A percentile compares a stretch with the other conserved stretches of the same genome.
phyloP scores from a whole-genome alignment of 2,888 invertebrate genomes.

The Lacanobia wlatinum region DNA sequence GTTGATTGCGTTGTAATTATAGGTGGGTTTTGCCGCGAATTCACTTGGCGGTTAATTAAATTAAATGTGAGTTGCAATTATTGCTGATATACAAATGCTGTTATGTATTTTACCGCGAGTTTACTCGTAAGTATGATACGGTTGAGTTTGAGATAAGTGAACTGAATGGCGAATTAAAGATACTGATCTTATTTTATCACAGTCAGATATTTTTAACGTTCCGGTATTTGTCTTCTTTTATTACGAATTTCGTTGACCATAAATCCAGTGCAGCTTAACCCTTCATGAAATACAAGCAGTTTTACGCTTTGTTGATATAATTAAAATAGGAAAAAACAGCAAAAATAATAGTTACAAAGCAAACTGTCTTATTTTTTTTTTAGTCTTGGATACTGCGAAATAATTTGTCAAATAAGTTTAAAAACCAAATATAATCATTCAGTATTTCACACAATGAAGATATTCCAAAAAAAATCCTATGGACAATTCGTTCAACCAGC shows the following conservation, averaged over 20 bases:
- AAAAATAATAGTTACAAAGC: too few species aligned
- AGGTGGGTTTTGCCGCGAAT: slow-evolving; percentile 43
- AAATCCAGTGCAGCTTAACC: too few species aligned
- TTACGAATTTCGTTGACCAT: background rate
- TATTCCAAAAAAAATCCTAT: too few species aligned
- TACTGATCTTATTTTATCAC: background rate
- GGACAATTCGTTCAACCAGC: background rate
- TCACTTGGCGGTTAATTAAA: slow-evolving; percentile 46
- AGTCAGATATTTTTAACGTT: too few species aligned
- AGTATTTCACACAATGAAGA: too few species aligned
- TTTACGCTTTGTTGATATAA: too few species aligned
- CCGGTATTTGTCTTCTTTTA: background rate
- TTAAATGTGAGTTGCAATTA: slow-evolving; percentile 31
- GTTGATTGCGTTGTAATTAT: slow-evolving; percentile 53
- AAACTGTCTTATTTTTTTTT: background rate
- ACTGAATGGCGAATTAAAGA: background rate
- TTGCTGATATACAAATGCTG: slow-evolving; percentile 9
- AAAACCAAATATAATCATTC: too few species aligned
- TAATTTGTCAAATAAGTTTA: background rate
- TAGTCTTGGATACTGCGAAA: background rate
- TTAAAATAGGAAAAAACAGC: too few species aligned
- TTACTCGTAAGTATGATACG: slow-evolving; percentile 14
- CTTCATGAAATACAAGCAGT: too few species aligned
- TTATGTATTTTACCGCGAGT: slow-evolving; percentile 3
- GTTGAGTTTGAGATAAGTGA: background rate